Conservation (phyloP, 2,888 invertebrate species). For the Drosophila diplacantha region DNA sequence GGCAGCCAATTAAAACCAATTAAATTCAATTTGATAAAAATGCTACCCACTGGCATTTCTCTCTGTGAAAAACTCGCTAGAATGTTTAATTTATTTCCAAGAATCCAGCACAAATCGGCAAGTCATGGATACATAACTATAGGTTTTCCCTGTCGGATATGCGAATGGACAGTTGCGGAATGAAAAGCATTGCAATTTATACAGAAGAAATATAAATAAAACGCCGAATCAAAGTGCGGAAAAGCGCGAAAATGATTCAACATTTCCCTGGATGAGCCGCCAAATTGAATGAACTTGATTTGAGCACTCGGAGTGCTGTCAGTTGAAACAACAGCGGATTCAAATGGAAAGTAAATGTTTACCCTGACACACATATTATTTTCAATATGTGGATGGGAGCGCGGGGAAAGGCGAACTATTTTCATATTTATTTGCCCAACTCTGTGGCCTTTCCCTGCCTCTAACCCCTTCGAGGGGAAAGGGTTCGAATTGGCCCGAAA, state of each 20-base stretch:
- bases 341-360: slow-evolving; percentile 23
- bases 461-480: neutral
- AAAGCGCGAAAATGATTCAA: neutral
- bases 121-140: neutral
- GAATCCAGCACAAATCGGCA: neutral
- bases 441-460: slow-evolving; percentile 1
- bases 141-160: neutral
- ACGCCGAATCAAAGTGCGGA: no score
- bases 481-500: slow-evolving; percentile 2
- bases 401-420: neutral
- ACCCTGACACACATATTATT: neutral
- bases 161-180: slow-evolving; percentile 5
- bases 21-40: neutral
- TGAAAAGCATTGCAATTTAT: no score
- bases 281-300: slow-evolving; percentile 2
- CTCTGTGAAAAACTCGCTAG: neutral
- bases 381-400: neutral
- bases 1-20: neutral
- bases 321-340: slow-evolving; percentile 7
- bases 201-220: no score
- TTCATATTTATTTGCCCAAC: neutral
- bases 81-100: neutral
- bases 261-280: neutral
- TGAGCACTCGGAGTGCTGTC: slow-evolving; percentile 3
- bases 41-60: neutral